Conservation (phyloP, 2,888 invertebrate genomes). For the Drosophila siamana region DNA sequence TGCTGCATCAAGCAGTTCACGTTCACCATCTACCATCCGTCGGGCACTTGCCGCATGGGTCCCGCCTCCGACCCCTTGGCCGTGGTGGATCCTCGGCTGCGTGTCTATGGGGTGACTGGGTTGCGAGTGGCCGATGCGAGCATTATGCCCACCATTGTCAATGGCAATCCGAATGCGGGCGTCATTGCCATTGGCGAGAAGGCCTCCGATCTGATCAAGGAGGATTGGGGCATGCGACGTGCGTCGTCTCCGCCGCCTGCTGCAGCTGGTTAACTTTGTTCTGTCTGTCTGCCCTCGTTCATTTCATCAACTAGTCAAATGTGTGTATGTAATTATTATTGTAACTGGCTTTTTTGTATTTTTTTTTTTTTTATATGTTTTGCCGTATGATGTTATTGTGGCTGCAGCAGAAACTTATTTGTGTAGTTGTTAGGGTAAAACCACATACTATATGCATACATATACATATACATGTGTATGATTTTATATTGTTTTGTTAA, state of each 20-base stretch:
- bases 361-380: constrained; percentile 15
- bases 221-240: constrained; percentile 89
- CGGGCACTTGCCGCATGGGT: constrained; percentile 95
- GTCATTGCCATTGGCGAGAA: constrained; percentile 96
- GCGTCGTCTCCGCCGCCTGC: not conserved
- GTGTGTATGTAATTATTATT: constrained; percentile 52
- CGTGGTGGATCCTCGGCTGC: constrained; percentile 91
- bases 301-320: constrained; percentile 73
- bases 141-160: constrained; percentile 95
- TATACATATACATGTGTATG: constrained; percentile 6
- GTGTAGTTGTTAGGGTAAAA: constrained; percentile 14
- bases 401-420: constrained; percentile 18
- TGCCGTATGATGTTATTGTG: constrained; percentile 15
- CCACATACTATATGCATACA: not conserved
- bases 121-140: constrained; percentile 93
- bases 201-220: constrained; percentile 94
- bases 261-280: constrained; percentile 26
- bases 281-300: constrained; percentile 31
- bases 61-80: constrained; percentile 90
- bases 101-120: constrained; percentile 92
- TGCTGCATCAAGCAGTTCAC: constrained; percentile 92
- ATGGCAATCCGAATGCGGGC: constrained; percentile 96
- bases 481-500: constrained; percentile 31
- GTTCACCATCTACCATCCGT: constrained; percentile 94
- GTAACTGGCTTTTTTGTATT: constrained; percentile 22